These are phyloP conservation scores for Petrophora chlorosata DNA, from an alignment of 2,888 invertebrate genomes.

Conservation along the genomic window DNA sequence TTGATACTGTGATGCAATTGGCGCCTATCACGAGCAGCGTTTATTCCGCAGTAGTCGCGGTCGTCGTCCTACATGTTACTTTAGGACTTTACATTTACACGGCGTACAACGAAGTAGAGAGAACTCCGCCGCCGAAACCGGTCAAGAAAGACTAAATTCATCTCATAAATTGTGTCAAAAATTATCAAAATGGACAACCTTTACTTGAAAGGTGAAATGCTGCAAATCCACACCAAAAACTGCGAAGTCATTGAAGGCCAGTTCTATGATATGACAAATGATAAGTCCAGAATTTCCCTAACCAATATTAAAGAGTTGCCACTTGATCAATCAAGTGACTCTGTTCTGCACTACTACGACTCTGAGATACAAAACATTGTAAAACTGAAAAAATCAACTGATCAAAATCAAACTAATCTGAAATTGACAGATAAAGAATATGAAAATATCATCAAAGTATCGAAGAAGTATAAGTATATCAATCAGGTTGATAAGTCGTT, in stretches of 20 bases:
- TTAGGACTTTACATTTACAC: constrained; percentile 90
- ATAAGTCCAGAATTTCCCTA: constrained; percentile 74
- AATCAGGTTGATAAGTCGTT: constrained; percentile 74
- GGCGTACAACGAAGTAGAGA: constrained; percentile 87
- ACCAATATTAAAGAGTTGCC: constrained; percentile 70
- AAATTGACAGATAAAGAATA: constrained; percentile 72
- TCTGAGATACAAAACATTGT: constrained; percentile 71
- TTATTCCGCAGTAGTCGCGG: constrained; percentile 90
- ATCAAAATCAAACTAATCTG: constrained; percentile 58
- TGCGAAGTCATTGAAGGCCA: constrained; percentile 72
- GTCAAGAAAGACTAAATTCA: constrained; percentile 72
- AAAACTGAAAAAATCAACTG: constrained; percentile 63
- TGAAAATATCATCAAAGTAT: constrained; percentile 67
- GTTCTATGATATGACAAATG: constrained; percentile 71
- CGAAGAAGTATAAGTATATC: constrained; percentile 73
- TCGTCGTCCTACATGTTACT: constrained; percentile 89
- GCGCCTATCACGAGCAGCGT: constrained; percentile 87
- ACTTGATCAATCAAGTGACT: constrained; percentile 59
- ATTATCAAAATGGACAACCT: constrained; percentile 69
- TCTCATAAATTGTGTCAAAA: constrained; percentile 10
- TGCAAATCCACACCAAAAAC: constrained; percentile 76
- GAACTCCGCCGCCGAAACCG: constrained; percentile 55
- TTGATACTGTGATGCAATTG: constrained; percentile 86
- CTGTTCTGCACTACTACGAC: constrained; percentile 70
- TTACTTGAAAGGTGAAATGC: constrained; percentile 76